Evolutionary conservation across 2,797 vertebrate species (phyloP), one percentile per base, ranked within the genome.

Genomic region (Brachyrhaphis roseni): DNA sequence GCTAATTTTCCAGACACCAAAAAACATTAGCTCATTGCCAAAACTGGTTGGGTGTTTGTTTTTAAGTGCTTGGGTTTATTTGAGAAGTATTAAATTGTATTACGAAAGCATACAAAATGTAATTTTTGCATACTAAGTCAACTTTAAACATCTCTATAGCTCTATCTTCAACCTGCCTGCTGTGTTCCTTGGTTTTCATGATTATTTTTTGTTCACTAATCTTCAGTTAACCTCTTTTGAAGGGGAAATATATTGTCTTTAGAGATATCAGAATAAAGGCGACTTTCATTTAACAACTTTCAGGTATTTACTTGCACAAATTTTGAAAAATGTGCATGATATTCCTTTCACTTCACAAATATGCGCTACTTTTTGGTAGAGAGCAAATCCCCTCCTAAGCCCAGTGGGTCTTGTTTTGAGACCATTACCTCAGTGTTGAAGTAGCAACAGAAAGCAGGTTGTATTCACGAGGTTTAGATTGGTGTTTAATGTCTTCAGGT

Each of bases 401-500:
- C 68, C 68, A 45, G 68, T 68, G 20, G 26, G 41, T 45, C 12
- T 45, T 71, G 41, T 6, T n/a, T 45, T n/a, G 68, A 71, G 68
- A 43, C 43, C 26, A 71, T 71, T 45, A 45, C 68, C 41, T n/a
- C 39, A 70, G 68, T n/a, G 66, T n/a, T 12, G 39, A 26, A 41
- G 18, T 13, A 15, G 11, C 11, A 68, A 68, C 64, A 41, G 26
- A 70, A 41, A 41, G 57, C 39, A 4, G 68, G 41, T 43, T 45
- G 4, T 18, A 34, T 80, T 82, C 36, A 73, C 34, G 4, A 46
- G 43, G 34, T 20, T 43, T 1, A 4, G 23, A 64, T 64, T 72
- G 43, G 15, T 79, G 36, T 47, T 80, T 77, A 68, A 28, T 15
- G 16, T 16, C 55, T 51, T 41, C 62, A 62, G 28, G 43, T 68